Evolutionary conservation across 2,797 vertebrate species (phyloP), one percentile per base, ranked within the genome.

Genomic region (Sitta carolinensis): DNA sequence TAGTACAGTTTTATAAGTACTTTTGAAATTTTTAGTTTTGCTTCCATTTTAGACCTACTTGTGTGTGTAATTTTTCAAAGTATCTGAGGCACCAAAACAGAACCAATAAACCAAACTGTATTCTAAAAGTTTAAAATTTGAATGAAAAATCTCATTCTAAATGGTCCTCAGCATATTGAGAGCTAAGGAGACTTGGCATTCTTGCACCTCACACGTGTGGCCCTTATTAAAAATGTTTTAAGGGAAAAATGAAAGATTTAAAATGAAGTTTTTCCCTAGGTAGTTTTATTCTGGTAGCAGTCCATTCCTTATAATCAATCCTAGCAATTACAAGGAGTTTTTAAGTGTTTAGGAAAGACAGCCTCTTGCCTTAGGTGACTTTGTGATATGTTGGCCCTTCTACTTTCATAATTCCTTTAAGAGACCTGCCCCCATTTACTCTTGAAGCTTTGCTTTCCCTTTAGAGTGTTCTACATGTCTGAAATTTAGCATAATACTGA

Each of bases 221-320:
- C 73, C 58, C 70, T 70, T 86, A 95, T 82, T 93, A 95, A 94
- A 96, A 91, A 89, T 10, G 13, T 92, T 94, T 93, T 78, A 93
- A 78, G 42, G 42, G 52, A 74, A 95, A 93, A 94, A 43, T 40
- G 11, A 81, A 92, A 93, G 32, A 93, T 84, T 79, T 76, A 76
- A 90, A 94, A 63, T 38, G 52, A 95, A 91, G 38, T 52, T 93
- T 73, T 77, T 58, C 91, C 80, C 67, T 32, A 79, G 74, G 80
- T 67, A 86, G 64, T 91, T 91, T 94, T 82, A 77, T 61, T 93
- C 80, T 95, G 67, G 74, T 76, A 91, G 67, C 19, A 81, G 50
- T 79, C 67, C 59, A 70, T 86, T 94, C 38, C 34, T 84, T 73
- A 74, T 70, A 93, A 94, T 57, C 74, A 90, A 79, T 82, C 85